Evolutionary conservation across 2,888 invertebrate genomes (phyloP).

Genomic region (Ephialtes manifestator): DNA sequence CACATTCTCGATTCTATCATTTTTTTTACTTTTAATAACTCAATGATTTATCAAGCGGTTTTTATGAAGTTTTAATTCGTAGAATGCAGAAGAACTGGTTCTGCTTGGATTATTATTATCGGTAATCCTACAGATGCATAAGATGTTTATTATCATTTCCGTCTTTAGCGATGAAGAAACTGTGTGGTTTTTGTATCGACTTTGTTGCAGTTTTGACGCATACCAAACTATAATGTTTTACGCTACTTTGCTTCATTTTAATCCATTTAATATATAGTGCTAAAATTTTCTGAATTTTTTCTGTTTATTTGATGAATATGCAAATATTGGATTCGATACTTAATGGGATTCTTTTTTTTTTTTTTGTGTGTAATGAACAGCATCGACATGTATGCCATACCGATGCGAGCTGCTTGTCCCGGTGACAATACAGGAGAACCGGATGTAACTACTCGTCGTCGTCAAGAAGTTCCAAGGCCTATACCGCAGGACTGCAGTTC

Average conservation of each 20-base stretch:
- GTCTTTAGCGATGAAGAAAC: background rate
- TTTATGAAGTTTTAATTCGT: background rate
- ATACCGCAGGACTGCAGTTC: slow-evolving; percentile 90
- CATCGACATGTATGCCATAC: slow-evolving; percentile 83
- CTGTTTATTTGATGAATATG: too few relatives aligned
- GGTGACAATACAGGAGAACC: slow-evolving; percentile 82
- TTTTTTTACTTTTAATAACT: background rate
- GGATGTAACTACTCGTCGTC: slow-evolving; percentile 78
- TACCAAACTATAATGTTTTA: too few relatives aligned
- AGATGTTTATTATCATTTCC: background rate
- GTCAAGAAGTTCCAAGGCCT: slow-evolving; percentile 81
- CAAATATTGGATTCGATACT: too few relatives aligned
- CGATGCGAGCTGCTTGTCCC: slow-evolving; percentile 84
- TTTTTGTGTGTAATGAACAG: background rate
- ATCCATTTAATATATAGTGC: too few relatives aligned
- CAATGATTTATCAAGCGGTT: background rate
- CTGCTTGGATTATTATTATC: background rate
- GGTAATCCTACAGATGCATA: background rate
- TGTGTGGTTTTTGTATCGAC: background rate
- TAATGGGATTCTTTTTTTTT: background rate
- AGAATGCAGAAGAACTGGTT: background rate
- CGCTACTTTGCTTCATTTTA: too few relatives aligned
- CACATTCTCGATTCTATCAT: background rate
- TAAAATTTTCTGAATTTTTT: too few relatives aligned
- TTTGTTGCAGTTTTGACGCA: background rate